A percentile compares a stretch with the other conserved stretches of the same genome.
Conservation (phyloP, 2,797 vertebrate genomes). For the Mallotus villosus region DNA sequence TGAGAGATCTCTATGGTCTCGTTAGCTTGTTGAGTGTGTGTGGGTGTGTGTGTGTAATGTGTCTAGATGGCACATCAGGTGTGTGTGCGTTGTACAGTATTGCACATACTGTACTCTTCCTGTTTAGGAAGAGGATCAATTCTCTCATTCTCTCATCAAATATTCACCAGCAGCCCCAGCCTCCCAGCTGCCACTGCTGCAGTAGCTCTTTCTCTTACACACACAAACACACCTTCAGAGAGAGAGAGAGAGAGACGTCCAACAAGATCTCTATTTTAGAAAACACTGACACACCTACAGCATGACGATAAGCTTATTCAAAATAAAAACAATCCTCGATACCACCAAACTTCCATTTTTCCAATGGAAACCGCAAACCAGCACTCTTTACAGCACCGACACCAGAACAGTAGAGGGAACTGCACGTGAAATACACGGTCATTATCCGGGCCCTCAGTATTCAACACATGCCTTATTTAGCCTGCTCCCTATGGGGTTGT, state of each 20-base stretch:
- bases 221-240: constrained; percentile 1
- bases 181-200: constrained; percentile 64
- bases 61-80: constrained; percentile 19
- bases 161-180: constrained; percentile 75
- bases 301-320: too few relatives aligned
- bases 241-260: too few relatives aligned
- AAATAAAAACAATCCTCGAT: too few relatives aligned
- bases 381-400: background rate
- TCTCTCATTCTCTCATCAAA: constrained; percentile 73
- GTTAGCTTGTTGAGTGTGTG: constrained; percentile 8
- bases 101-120: constrained; percentile 66
- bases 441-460: constrained; percentile 16
- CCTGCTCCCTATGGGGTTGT: background rate
- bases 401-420: background rate
- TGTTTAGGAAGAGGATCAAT: constrained; percentile 73
- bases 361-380: too few relatives aligned
- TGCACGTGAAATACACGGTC: background rate
- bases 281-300: too few relatives aligned
- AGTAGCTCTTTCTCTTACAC: background rate
- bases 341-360: background rate
- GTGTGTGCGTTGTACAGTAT: constrained; percentile 33
- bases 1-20: too few relatives aligned
- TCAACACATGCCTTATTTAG: constrained; percentile 13
- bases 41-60: constrained; percentile 1
- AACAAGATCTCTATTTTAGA: too few relatives aligned